phyloP scores from a whole-genome alignment of 2,113 vertebrate genomes.

The Oplegnathus fasciatus region DNA sequence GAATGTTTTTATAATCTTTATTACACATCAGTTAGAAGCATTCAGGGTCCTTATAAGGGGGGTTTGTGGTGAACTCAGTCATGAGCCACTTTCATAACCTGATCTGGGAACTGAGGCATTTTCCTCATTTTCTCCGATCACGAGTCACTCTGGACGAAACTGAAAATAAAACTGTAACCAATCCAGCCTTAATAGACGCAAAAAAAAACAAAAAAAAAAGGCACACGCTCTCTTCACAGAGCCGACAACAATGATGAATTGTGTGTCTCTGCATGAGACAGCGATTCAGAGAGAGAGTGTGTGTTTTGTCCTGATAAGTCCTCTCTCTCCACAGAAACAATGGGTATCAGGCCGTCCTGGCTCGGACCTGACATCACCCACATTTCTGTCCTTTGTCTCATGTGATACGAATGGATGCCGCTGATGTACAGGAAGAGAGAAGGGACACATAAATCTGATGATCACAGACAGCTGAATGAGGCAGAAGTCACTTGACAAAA shows the following conservation, averaged over 20 bases:
- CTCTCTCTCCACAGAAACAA: constrained; percentile 42
- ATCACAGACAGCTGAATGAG: not conserved
- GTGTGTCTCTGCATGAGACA: not conserved
- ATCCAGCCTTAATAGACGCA: not conserved
- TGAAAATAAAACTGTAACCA: not conserved
- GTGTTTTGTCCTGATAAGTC: constrained; percentile 37
- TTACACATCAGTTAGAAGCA: not conserved
- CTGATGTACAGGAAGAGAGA: not conserved
- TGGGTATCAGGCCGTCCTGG: constrained; percentile 49
- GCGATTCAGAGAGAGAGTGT: not conserved
- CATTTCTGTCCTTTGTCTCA: constrained; percentile 29
- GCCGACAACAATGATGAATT: not conserved
- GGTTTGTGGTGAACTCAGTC: not conserved
- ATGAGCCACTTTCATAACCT: not conserved
- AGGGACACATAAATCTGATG: not conserved
- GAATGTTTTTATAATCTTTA: not conserved
- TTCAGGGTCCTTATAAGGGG: not conserved
- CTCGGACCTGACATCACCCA: constrained; percentile 50
- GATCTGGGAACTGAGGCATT: no score
- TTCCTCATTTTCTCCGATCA: not conserved
- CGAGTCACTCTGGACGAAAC: no score
- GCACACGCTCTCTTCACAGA: not conserved
- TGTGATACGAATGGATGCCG: not conserved
- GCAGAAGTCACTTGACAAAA: not conserved
- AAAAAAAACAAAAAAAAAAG: not conserved